These are phyloP conservation scores for Megaustenia siamemsis DNA, from an alignment of 2,888 invertebrate genomes.

Conservation along the genomic window DNA sequence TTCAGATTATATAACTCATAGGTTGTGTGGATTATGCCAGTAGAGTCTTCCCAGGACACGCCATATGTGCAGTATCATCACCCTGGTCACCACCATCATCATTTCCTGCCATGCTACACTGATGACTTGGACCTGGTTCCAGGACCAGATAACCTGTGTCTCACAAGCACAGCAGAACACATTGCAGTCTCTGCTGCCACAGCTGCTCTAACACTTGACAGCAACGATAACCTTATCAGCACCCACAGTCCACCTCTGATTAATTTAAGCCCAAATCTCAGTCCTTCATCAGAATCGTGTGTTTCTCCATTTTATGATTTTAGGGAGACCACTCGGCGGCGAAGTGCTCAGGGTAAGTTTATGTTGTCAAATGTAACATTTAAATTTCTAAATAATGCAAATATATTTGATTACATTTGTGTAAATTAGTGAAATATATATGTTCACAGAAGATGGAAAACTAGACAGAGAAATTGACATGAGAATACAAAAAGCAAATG, in stretches of 20 bases:
- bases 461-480: no score
- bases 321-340: slow-evolving; percentile 74
- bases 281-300: slow-evolving; percentile 63
- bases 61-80: slow-evolving; percentile 59
- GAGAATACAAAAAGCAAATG: no score
- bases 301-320: slow-evolving; percentile 77
- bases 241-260: slow-evolving; percentile 79
- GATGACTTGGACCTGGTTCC: slow-evolving; percentile 53
- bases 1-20: slow-evolving; percentile 28
- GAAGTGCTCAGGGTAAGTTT: slow-evolving; percentile 71
- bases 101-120: slow-evolving; percentile 54
- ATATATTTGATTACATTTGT: no score
- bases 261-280: slow-evolving; percentile 76
- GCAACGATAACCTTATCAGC: slow-evolving; percentile 70
- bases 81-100: slow-evolving; percentile 58
- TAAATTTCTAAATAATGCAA: no score
- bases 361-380: no score
- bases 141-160: slow-evolving; percentile 54
- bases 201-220: slow-evolving; percentile 50
- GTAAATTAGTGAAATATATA: no score
- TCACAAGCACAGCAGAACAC: slow-evolving; percentile 40
- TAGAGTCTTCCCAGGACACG: slow-evolving; percentile 73
- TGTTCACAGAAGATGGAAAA: no score
- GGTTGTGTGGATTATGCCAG: slow-evolving; percentile 67
- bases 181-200: slow-evolving; percentile 48